A percentile compares a stretch with the other conserved stretches of the same genome.
These are phyloP conservation scores for Gouania willdenowi DNA, from an alignment of 2,797 vertebrate species.

Conservation along the genomic window DNA sequence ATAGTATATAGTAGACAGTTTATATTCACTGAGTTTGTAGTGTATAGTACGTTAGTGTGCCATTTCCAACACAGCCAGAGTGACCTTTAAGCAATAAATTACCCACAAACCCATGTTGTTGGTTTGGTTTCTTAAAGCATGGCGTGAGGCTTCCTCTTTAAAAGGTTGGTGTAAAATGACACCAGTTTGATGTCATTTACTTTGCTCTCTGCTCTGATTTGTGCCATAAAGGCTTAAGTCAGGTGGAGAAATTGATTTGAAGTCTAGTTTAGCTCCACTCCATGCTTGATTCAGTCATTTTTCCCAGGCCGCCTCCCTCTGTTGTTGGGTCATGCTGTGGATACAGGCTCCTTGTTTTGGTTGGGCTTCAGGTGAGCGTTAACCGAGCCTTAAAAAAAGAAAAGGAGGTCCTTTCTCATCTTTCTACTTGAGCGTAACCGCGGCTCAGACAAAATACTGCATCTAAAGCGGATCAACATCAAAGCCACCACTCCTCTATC, in stretches of 20 bases:
- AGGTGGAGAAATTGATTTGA: conserved; percentile 4
- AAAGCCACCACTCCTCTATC: conserved; percentile 31
- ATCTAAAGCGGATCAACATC: conserved; percentile 47
- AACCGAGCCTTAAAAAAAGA: not conserved
- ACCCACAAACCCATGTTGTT: conserved; percentile 1
- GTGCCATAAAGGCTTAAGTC: conserved; percentile 17
- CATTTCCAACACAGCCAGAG: too few relatives aligned
- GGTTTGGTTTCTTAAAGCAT: conserved; percentile 1
- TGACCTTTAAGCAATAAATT: not conserved
- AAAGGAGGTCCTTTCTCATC: conserved; percentile 27
- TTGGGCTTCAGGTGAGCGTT: conserved; percentile 21
- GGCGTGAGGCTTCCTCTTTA: conserved; percentile 6
- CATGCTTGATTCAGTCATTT: conserved; percentile 32
- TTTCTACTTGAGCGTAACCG: conserved; percentile 46
- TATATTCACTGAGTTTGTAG: too few relatives aligned
- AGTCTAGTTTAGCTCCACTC: conserved; percentile 12
- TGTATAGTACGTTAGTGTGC: too few relatives aligned
- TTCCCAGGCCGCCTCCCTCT: conserved; percentile 9
- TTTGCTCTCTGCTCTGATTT: conserved; percentile 15
- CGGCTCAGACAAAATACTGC: conserved; percentile 61
- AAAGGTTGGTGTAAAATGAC: conserved; percentile 7
- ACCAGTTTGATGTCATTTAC: conserved; percentile 21
- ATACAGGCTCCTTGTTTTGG: conserved; percentile 46
- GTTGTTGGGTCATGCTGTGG: conserved; percentile 13
- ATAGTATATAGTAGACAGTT: too few relatives aligned